These are phyloP conservation scores for Sisyra nigra DNA, from an alignment of 2,888 invertebrate species.

Conservation along the genomic window DNA sequence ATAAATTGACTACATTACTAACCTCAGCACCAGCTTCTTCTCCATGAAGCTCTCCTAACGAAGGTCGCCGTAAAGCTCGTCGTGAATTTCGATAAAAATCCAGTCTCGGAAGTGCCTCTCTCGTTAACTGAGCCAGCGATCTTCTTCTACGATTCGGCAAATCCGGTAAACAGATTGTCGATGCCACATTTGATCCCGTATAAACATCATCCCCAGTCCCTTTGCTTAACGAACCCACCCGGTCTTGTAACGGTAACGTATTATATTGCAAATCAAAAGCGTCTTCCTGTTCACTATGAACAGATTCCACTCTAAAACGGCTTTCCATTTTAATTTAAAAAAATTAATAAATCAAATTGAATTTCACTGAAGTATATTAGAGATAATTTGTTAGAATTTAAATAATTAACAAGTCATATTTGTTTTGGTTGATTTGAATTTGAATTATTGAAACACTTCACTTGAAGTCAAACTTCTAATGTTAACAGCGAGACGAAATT, in stretches of 20 bases:
- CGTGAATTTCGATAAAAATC: conserved; percentile 71
- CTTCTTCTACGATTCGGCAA: conserved; percentile 26
- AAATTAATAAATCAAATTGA: too few relatives aligned
- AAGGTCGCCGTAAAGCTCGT: conserved; percentile 62
- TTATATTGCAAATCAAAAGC: conserved; percentile 6
- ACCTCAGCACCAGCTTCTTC: conserved; percentile 32
- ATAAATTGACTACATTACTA: conserved; percentile 12
- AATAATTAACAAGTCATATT: too few relatives aligned
- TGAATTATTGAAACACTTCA: too few relatives aligned
- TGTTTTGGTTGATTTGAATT: too few relatives aligned
- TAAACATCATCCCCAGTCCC: background rate
- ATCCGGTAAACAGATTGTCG: conserved; percentile 18
- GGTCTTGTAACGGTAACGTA: conserved; percentile 2
- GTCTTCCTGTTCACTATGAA: conserved; percentile 1
- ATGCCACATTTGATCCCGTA: conserved; percentile 12
- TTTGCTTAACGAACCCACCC: background rate
- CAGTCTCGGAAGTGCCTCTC: conserved; percentile 64
- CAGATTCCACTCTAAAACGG: background rate
- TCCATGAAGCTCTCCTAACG: conserved; percentile 69
- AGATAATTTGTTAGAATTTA: too few relatives aligned
- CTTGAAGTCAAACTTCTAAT: too few relatives aligned
- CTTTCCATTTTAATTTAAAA: too few relatives aligned
- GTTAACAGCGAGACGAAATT: too few relatives aligned
- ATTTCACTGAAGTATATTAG: too few relatives aligned
- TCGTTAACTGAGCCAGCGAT: conserved; percentile 49